Conservation (phyloP, 2,113 vertebrate species). For the Numida meleagris region DNA sequence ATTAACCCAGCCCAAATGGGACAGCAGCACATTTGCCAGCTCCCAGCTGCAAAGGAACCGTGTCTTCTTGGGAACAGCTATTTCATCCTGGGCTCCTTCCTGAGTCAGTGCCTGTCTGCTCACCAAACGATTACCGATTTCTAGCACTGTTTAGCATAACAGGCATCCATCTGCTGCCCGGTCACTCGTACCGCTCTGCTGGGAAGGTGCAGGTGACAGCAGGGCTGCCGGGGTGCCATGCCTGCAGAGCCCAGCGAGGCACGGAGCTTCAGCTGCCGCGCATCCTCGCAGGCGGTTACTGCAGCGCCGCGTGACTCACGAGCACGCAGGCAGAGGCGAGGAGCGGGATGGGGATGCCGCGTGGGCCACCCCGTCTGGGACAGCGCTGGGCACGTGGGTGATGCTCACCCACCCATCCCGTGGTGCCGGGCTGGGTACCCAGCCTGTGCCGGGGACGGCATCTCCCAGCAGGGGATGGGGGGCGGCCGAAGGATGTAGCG, state of each 20-base stretch:
- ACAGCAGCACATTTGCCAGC: neutral
- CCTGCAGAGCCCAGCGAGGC: neutral
- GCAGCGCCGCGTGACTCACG: conserved; percentile 47
- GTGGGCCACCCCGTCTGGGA: conserved; percentile 52
- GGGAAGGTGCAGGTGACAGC: neutral
- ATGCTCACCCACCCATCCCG: conserved; percentile 48
- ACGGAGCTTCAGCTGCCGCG: neutral
- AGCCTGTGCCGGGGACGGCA: neutral
- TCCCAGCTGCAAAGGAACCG: neutral
- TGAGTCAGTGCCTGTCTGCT: conserved; percentile 9
- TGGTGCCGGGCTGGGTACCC: conserved; percentile 16
- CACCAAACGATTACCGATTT: conserved; percentile 49
- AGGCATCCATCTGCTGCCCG: neutral
- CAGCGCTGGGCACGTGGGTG: neutral
- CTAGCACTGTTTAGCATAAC: conserved; percentile 48
- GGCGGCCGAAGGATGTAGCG: neutral
- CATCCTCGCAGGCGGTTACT: neutral
- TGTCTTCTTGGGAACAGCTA: neutral
- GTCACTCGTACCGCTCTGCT: neutral
- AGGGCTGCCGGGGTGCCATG: neutral
- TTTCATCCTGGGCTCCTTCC: neutral
- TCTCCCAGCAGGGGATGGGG: neutral
- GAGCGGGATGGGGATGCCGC: conserved; percentile 33
- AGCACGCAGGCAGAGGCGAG: neutral
- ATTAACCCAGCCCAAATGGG: neutral